Evolutionary conservation across 2,113 vertebrate species (phyloP).

Genomic region (Prinia subflava): DNA sequence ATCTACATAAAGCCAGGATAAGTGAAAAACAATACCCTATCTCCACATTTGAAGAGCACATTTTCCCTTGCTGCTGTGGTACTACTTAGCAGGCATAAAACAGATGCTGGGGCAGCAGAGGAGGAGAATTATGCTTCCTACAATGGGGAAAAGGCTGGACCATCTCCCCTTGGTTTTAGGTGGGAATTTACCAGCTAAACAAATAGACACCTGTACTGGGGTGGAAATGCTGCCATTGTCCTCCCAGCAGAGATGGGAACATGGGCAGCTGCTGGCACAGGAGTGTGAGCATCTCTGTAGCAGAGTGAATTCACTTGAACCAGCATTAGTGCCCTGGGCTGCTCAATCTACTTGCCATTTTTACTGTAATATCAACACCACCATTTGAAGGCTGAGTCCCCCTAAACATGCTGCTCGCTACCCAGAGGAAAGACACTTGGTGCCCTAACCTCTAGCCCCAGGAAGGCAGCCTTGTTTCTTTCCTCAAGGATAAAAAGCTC

Average conservation of each 20-base stretch:
- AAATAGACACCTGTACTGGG: rapidly evolving
- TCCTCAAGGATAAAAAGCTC: neutral
- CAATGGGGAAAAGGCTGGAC: neutral
- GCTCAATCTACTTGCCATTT: neutral
- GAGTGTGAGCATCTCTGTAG: neutral
- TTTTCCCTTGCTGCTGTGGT: neutral
- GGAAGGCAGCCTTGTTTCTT: neutral
- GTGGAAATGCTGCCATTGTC: neutral
- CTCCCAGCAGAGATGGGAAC: neutral
- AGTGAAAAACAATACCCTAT: slow-evolving; percentile 54
- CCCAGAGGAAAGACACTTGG: neutral
- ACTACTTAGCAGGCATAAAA: neutral
- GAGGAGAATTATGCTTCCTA: neutral
- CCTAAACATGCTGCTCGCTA: neutral
- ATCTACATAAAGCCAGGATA: slow-evolving; percentile 57
- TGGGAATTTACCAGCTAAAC: neutral
- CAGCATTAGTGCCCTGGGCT: neutral
- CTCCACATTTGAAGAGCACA: slow-evolving; percentile 11
- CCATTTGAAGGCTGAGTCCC: neutral
- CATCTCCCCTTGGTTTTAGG: neutral
- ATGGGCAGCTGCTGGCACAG: neutral
- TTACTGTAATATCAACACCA: neutral
- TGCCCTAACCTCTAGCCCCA: neutral
- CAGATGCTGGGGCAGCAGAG: neutral
- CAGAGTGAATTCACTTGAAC: neutral